phyloP scores from a whole-genome alignment of 2,113 vertebrate species.

The Eublepharis macularius region DNA sequence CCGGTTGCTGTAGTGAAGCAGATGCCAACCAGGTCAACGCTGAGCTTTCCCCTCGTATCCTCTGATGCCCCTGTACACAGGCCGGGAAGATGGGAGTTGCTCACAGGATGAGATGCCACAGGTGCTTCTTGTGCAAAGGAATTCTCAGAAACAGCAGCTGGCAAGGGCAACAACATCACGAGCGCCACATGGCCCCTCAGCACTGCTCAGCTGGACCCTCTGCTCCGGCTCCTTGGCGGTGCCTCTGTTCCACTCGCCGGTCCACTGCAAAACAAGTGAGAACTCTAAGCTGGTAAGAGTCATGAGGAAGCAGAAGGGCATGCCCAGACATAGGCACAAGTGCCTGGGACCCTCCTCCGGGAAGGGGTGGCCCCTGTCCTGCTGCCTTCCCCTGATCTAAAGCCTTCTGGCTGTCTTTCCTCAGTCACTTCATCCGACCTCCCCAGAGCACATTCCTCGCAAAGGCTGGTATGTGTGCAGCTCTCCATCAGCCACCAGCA shows the following conservation, averaged over 20 bases:
- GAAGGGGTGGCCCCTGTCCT: no score
- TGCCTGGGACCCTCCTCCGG: not conserved
- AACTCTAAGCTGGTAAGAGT: not conserved
- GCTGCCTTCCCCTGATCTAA: not conserved
- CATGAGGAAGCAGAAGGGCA: no score
- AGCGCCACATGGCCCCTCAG: no score
- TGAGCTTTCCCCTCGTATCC: not conserved
- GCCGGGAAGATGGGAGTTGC: not conserved
- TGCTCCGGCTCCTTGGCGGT: not conserved
- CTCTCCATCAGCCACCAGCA: not conserved
- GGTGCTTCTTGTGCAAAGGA: not conserved
- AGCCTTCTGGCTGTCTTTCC: not conserved
- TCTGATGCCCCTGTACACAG: not conserved
- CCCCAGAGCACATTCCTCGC: not conserved
- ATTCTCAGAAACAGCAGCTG: not conserved
- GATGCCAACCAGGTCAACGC: not conserved
- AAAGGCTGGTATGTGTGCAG: no score
- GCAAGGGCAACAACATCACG: not conserved
- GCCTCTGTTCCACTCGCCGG: not conserved
- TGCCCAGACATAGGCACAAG: not conserved
- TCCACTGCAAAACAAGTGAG: not conserved
- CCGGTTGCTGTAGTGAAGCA: not conserved
- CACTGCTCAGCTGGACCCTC: no score
- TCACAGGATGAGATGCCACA: not conserved
- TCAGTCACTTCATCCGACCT: not conserved